A percentile compares a stretch with the other conserved stretches of the same genome.
phyloP scores from a whole-genome alignment of 37 sponge, comb jelly and placozoan genomes.

The Petrosia ficiformis region DNA sequence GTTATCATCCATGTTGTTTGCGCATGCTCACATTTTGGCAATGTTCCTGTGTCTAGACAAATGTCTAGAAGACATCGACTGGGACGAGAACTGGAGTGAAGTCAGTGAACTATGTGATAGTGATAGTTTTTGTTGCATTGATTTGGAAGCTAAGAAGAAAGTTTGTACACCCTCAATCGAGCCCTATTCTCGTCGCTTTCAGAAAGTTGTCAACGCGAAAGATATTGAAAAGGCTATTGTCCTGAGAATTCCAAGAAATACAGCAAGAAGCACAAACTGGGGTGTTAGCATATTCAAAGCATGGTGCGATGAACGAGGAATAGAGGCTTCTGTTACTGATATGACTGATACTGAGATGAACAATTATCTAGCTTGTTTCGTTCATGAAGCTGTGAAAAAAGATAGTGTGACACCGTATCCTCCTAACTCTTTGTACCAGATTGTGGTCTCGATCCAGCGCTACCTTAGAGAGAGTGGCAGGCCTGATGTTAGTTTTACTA shows the following conservation, averaged over 20 bases:
- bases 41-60: too few species aligned
- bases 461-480: constrained; percentile 9
- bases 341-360: not conserved
- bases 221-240: not conserved
- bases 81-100: not conserved
- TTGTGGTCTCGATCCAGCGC: constrained; percentile 9
- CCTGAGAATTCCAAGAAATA: not conserved
- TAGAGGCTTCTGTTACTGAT: not conserved
- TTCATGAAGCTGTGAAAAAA: constrained; percentile 5
- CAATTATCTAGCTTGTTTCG: not conserved
- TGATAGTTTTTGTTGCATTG: not conserved
- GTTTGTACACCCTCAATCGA: not conserved
- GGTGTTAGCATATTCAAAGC: not conserved
- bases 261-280: constrained; percentile 5
- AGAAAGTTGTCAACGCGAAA: not conserved
- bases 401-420: constrained; percentile 6
- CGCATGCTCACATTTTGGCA: too few species aligned
- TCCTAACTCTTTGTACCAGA: not conserved
- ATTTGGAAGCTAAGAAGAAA: not conserved
- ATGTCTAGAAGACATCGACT: not conserved
- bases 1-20: too few species aligned
- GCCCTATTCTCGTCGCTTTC: not conserved
- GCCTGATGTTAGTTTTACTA: constrained; percentile 8
- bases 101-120: not conserved
- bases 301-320: not conserved